A percentile compares a stretch with the other conserved stretches of the same genome.
phyloP scores from a whole-genome alignment of 2,113 vertebrate species.

The Apus apus region DNA sequence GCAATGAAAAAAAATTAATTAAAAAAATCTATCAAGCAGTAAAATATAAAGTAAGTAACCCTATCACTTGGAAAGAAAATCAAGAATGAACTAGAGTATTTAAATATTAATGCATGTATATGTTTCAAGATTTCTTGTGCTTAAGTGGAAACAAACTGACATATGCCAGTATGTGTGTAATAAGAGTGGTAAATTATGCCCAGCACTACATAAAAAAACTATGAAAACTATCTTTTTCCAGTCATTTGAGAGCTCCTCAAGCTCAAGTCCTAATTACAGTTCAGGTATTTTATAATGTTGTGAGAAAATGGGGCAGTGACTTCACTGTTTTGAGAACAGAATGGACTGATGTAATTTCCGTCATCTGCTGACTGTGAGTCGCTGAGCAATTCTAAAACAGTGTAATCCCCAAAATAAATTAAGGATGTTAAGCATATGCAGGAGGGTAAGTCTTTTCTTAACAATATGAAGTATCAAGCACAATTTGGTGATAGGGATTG shows the following conservation, averaged over 20 bases:
- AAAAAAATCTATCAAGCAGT: background rate
- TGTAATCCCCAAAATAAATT: slow-evolving; percentile 36
- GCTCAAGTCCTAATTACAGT: background rate
- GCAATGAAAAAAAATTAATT: background rate
- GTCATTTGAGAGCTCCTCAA: background rate
- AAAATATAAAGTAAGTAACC: background rate
- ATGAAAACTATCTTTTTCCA: background rate
- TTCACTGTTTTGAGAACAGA: background rate
- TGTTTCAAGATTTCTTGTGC: background rate
- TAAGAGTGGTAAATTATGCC: background rate
- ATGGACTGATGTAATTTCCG: background rate
- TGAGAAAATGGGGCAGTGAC: background rate
- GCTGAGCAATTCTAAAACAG: background rate
- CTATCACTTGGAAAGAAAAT: background rate
- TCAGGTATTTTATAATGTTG: background rate
- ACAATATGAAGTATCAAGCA: background rate
- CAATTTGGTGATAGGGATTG: background rate
- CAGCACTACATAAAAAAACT: background rate
- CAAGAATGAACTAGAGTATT: background rate
- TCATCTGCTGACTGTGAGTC: slow-evolving; percentile 3
- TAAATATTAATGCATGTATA: background rate
- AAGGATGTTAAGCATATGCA: background rate
- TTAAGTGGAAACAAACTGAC: background rate
- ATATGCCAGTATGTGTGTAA: background rate
- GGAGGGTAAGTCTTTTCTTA: background rate